Conservation (phyloP, 2,113 vertebrate genomes). For the Etia nguti region DNA sequence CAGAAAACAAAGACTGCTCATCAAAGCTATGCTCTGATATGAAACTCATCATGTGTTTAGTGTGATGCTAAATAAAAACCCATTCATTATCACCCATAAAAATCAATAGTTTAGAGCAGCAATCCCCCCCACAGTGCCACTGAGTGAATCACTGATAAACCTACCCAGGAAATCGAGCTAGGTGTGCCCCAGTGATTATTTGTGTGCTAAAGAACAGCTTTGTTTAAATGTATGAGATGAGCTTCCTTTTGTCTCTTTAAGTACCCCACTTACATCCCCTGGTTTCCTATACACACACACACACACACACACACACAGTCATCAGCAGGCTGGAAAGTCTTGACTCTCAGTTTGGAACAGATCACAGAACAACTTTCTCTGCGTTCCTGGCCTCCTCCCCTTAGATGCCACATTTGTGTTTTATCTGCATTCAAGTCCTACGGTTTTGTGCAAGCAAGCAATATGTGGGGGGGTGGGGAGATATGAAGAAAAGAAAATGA, state of each 20-base stretch:
- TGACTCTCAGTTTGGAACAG: background rate
- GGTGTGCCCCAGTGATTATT: slow-evolving; percentile 25
- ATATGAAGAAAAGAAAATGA: background rate
- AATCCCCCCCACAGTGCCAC: background rate
- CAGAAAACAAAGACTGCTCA: background rate
- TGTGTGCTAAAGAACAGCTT: slow-evolving; percentile 36
- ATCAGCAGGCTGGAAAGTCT: background rate
- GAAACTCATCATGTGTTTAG: background rate
- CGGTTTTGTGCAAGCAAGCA: background rate
- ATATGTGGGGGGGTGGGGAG: background rate
- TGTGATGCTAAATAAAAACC: background rate
- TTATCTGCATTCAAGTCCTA: slow-evolving; percentile 4
- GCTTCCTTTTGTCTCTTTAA: background rate
- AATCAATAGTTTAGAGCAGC: slow-evolving; percentile 27
- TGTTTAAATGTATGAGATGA: slow-evolving; percentile 23
- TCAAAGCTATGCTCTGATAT: background rate
- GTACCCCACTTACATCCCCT: background rate
- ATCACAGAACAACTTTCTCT: background rate
- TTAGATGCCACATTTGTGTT: background rate
- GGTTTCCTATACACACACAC: background rate
- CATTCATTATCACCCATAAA: slow-evolving; percentile 16
- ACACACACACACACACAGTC: background rate
- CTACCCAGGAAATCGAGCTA: slow-evolving; percentile 32
- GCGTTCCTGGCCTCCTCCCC: background rate
- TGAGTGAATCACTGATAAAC: slow-evolving; percentile 2